A percentile compares a stretch with the other conserved stretches of the same genome.
Evolutionary conservation across 2,888 invertebrate species (phyloP).

Genomic region (Erebia epiphron): DNA sequence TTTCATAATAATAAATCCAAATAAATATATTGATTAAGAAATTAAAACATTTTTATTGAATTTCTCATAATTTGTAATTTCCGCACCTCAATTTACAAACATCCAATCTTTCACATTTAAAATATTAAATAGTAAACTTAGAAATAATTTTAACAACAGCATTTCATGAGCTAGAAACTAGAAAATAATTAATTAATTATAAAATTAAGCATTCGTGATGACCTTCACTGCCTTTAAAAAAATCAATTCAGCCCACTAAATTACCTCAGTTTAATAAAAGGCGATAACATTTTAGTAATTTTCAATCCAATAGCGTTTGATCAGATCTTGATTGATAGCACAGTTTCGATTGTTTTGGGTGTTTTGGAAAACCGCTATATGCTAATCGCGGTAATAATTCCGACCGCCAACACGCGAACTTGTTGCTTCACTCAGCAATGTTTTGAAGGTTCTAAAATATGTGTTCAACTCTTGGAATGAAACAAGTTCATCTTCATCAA

Average conservation of each 20-base stretch:
- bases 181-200: no score
- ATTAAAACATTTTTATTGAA: no score
- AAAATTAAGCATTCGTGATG: background rate
- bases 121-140: no score
- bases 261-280: conserved; percentile 9
- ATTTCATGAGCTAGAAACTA: background rate
- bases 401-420: conserved; percentile 66
- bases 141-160: background rate
- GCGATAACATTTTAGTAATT: conserved; percentile 8
- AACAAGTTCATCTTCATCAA: no score
- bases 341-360: conserved; percentile 44
- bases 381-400: conserved; percentile 58
- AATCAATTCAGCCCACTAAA: background rate
- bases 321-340: conserved; percentile 40
- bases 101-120: no score
- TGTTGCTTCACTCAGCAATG: conserved; percentile 59
- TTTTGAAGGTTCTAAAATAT: conserved; percentile 26
- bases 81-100: no score
- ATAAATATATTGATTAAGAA: no score
- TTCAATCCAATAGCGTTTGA: conserved; percentile 19
- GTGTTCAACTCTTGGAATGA: no score
- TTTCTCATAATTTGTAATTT: no score
- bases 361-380: conserved; percentile 63
- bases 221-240: conserved; percentile 6
- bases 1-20: no score